Conservation (phyloP, 1,140 invertebrate species). For the Drosophila bipectinata region DNA sequence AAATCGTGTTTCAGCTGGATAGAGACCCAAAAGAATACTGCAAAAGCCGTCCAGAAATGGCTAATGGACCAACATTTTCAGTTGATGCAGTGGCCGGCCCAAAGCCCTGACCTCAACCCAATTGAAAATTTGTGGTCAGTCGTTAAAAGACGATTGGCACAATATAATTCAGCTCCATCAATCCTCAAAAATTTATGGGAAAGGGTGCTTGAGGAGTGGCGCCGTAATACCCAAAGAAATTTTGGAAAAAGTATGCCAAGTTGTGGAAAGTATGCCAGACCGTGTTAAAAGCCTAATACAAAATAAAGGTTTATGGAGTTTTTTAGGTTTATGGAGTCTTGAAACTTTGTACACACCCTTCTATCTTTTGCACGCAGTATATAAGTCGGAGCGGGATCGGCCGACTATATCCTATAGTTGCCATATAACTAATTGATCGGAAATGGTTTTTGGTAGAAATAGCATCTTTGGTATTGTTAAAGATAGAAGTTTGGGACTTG, state of each 20-base stretch:
- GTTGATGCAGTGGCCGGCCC: neutral
- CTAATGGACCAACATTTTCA: slow-evolving; percentile 14
- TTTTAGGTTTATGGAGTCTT: no score
- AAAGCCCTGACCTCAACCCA: neutral
- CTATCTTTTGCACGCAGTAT: no score
- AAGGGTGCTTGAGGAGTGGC: neutral
- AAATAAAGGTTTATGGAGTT: slow-evolving; percentile 6
- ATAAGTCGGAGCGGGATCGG: no score
- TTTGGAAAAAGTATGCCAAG: neutral
- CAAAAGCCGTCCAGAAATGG: slow-evolving; percentile 25
- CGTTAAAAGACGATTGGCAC: slow-evolving; percentile 14
- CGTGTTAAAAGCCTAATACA: neutral
- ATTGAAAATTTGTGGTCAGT: slow-evolving; percentile 27
- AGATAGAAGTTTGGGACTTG: no score
- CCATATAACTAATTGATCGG: no score
- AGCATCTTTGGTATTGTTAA: no score
- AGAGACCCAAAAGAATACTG: slow-evolving; percentile 24
- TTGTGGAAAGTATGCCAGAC: neutral
- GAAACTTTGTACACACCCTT: no score
- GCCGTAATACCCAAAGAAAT: neutral
- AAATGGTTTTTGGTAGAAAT: no score
- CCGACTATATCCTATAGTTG: no score
- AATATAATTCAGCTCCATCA: slow-evolving; percentile 19
- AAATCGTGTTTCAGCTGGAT: slow-evolving; percentile 15
- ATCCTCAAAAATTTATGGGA: slow-evolving; percentile 18